Conservation (phyloP, 2,888 invertebrate species). For the Eutolmus rufibarbis region DNA sequence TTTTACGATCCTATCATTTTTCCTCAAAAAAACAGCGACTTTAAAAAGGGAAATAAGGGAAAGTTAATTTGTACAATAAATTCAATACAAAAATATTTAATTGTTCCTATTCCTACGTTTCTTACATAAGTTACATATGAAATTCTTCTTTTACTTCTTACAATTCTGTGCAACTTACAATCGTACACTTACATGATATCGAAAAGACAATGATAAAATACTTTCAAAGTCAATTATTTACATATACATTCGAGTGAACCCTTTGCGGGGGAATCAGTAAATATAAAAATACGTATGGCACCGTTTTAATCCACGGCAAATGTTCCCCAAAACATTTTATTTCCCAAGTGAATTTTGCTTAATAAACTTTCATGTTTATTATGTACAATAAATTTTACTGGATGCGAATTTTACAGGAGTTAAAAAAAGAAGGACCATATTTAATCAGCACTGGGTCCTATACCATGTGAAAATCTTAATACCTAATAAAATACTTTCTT, state of each 20-base stretch:
- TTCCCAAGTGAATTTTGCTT: not conserved
- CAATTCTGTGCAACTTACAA: not conserved
- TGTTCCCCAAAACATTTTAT: not conserved
- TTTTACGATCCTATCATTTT: not conserved
- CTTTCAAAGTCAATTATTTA: not conserved
- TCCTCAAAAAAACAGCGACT: not conserved
- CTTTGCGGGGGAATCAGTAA: not conserved
- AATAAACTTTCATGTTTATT: not conserved
- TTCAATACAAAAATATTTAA: constrained; percentile 28
- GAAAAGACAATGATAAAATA: not conserved
- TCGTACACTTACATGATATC: not conserved
- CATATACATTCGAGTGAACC: not conserved
- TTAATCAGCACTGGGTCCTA: not conserved
- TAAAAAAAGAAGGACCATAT: not conserved
- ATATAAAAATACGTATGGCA: constrained; percentile 14
- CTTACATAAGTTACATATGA: not conserved
- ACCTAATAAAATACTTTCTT: not conserved
- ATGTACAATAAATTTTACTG: not conserved
- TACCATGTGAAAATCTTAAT: not conserved
- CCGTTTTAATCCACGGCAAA: constrained; percentile 3
- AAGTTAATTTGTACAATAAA: constrained; percentile 2
- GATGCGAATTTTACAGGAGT: not conserved
- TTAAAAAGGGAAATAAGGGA: not conserved
- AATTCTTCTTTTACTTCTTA: not conserved
- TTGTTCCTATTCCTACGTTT: not conserved